Percentiles rank a stretch among this genome's conserved stretches.
Conservation (phyloP, 2,888 invertebrate species). For the Lapara coniferarum region DNA sequence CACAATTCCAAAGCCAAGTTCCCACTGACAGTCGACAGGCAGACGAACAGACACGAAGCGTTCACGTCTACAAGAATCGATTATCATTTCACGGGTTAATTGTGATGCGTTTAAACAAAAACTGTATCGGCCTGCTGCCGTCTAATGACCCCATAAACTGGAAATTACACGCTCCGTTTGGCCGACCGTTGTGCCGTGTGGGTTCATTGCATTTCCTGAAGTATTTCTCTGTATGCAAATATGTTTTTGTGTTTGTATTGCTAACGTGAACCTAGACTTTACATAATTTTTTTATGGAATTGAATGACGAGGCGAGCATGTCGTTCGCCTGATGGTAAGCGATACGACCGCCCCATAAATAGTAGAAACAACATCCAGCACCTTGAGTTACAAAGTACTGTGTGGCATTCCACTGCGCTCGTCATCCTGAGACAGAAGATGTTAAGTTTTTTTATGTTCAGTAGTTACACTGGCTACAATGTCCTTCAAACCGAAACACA, state of each 20-base stretch:
- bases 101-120: slow-evolving; percentile 69
- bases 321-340: too few relatives aligned
- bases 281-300: too few relatives aligned
- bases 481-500: too few relatives aligned
- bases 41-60: slow-evolving; percentile 22
- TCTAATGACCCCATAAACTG: slow-evolving; percentile 76
- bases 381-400: too few relatives aligned
- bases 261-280: too few relatives aligned
- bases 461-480: too few relatives aligned
- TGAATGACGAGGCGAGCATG: too few relatives aligned
- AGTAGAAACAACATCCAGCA: too few relatives aligned
- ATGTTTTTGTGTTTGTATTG: slow-evolving; percentile 31
- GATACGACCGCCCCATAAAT: too few relatives aligned
- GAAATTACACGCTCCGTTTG: slow-evolving; percentile 75
- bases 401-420: too few relatives aligned
- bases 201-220: slow-evolving; percentile 51
- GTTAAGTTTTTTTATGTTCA: too few relatives aligned
- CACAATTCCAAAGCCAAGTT: not conserved
- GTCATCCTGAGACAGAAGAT: too few relatives aligned
- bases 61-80: slow-evolving; percentile 67
- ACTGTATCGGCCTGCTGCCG: slow-evolving; percentile 61
- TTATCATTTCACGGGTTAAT: slow-evolving; percentile 77
- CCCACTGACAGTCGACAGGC: slow-evolving; percentile 22
- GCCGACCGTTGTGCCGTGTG: slow-evolving; percentile 50
- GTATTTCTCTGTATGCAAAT: slow-evolving; percentile 35